These are phyloP conservation scores for Zapornia atra DNA, from an alignment of 2,113 vertebrate species.

Conservation along the genomic window DNA sequence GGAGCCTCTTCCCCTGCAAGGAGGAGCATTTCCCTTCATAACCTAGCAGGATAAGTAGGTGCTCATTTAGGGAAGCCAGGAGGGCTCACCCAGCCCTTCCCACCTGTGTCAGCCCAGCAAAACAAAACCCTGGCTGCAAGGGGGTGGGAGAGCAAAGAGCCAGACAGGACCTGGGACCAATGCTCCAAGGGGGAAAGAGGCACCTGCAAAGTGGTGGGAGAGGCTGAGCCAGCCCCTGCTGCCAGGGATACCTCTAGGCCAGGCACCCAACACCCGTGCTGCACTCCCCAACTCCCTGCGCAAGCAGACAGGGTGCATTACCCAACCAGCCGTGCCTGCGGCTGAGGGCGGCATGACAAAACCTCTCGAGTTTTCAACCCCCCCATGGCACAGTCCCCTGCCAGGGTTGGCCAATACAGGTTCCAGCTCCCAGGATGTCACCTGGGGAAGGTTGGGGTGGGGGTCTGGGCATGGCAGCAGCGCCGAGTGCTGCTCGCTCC, in stretches of 20 bases:
- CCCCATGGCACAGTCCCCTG: background rate
- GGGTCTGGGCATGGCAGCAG: accelerated
- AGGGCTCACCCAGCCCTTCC: background rate
- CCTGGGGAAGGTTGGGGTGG: accelerated
- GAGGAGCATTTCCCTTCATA: background rate
- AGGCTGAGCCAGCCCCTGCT: accelerated
- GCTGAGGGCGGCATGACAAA: background rate
- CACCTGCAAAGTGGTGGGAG: background rate
- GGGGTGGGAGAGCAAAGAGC: accelerated
- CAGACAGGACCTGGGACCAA: background rate
- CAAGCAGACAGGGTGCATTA: background rate
- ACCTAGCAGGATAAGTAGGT: background rate
- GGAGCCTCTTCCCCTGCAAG: background rate
- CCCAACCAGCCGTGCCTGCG: background rate
- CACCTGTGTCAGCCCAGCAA: background rate
- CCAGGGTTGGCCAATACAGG: accelerated
- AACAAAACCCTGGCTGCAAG: background rate
- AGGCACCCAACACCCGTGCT: accelerated
- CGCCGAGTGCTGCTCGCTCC: accelerated
- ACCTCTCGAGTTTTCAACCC: background rate
- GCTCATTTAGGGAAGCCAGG: background rate
- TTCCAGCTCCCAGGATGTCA: background rate
- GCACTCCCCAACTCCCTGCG: accelerated
- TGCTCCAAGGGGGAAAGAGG: background rate
- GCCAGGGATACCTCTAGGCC: accelerated